Percentiles rank a stretch among this genome's conserved stretches.
These are phyloP conservation scores for Stenolophus ochropezus DNA, from an alignment of 2,888 invertebrate species.

Conservation along the genomic window DNA sequence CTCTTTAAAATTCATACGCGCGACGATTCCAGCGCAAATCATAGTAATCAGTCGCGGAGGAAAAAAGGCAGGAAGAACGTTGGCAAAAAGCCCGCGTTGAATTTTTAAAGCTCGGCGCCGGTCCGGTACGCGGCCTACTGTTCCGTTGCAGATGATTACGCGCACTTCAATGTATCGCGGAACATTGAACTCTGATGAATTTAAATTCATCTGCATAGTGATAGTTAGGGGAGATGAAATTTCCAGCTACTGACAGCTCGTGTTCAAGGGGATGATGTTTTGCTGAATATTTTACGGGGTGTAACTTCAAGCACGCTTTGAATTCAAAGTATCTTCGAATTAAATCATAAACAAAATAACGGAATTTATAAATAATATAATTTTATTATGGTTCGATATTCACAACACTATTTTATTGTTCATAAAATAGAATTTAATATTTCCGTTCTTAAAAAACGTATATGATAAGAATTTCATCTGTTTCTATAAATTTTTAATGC, in stretches of 20 bases:
- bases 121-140: too few relatives aligned
- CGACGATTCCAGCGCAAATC: slow-evolving; percentile 44
- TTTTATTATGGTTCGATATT: too few relatives aligned
- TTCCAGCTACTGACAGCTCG: not conserved
- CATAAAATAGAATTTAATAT: too few relatives aligned
- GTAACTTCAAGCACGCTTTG: not conserved
- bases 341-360: too few relatives aligned
- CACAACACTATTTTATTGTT: too few relatives aligned
- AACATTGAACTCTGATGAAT: slow-evolving; percentile 39
- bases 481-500: too few relatives aligned
- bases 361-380: too few relatives aligned
- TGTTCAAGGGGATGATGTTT: not conserved
- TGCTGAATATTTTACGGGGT: not conserved
- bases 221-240: not conserved
- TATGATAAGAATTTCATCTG: too few relatives aligned
- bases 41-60: slow-evolving; percentile 45
- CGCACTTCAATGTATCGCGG: slow-evolving; percentile 12
- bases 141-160: slow-evolving; percentile 26
- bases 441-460: too few relatives aligned
- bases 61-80: slow-evolving; percentile 43
- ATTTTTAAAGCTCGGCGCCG: slow-evolving; percentile 37
- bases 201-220: slow-evolving; percentile 36
- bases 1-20: slow-evolving; percentile 56
- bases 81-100: slow-evolving; percentile 26
- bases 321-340: not conserved